phyloP scores from a whole-genome alignment of 2,797 vertebrate genomes.

The Vultur gryphus region DNA sequence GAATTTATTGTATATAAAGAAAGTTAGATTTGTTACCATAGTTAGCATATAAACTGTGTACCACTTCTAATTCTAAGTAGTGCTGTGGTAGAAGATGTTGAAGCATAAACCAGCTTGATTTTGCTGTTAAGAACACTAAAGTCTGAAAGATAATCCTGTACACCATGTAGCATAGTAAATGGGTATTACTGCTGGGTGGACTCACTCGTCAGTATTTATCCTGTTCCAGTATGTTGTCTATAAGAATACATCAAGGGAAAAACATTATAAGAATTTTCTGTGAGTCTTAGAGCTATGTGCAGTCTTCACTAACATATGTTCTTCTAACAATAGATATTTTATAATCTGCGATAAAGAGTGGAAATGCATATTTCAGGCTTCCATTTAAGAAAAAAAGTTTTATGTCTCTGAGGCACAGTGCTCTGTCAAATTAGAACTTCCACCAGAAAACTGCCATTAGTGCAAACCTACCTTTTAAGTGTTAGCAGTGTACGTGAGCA shows the following conservation, averaged over 20 bases:
- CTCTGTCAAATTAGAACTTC: background rate
- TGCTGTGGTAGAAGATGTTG: background rate
- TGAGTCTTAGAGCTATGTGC: background rate
- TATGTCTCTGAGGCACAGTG: background rate
- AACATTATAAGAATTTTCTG: background rate
- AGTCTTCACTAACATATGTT: fast-evolving
- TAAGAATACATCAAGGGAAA: background rate
- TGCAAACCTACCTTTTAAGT: background rate
- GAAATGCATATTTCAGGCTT: background rate
- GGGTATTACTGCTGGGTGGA: background rate
- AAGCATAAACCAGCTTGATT: background rate
- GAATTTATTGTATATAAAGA: background rate
- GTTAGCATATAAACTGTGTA: background rate
- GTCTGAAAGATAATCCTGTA: background rate
- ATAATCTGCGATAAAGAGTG: background rate
- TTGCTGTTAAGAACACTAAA: background rate
- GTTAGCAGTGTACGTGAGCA: background rate
- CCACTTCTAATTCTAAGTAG: background rate
- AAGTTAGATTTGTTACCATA: background rate
- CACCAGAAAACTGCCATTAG: background rate
- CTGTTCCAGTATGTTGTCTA: background rate
- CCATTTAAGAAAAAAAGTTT: background rate
- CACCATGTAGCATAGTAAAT: background rate
- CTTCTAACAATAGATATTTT: background rate
- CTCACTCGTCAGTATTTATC: background rate